Evolutionary conservation across 2,888 invertebrate species (phyloP), one percentile per base, ranked within the genome.

Genomic region (Lasioglossum marginatum): DNA sequence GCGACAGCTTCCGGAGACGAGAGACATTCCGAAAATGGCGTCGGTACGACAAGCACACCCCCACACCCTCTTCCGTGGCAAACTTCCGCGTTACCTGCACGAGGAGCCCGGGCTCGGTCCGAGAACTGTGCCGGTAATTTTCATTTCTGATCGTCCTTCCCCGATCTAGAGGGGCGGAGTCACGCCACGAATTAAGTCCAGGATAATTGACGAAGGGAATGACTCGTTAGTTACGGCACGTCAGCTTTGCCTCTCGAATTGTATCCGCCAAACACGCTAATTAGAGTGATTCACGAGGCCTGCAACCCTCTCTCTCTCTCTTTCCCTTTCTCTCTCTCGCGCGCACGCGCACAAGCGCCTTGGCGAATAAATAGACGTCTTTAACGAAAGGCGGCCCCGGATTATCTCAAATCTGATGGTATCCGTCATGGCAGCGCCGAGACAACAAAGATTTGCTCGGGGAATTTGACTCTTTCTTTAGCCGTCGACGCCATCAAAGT

Each of bases 1-100:
- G 93, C 93, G 93, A 93, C 93, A 93, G 93, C 92, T 93, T 93
- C 92, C 91, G 90, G 85, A 91, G 93, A 93, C 93, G 92, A 93
- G 93, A 90, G 86, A 90, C 90, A 93, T 92, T 88, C 89, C 82
- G 89, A 91, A 92, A 93, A 92, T 92, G 92, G 92, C 88, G 86
- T n/a, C 82, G 68, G 81, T 77, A 74, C 71, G 74, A 73, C 57
- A 72, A 31, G 48, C 72, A 31, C 57, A 40, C 45, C 68, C 70
- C 63, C 45, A 31, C 70, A 72, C 71, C 77, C 79, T 80, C 75
- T 57, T 79, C 71, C 66, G 43, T 75, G 79, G 78, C 74, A 77
- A 89, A 89, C 80, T 88, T 87, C 79, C 86, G 81, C 71, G 82
- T 89, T 87, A 90, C 83, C 85, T 78, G 83, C 43, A 57, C 74